Percentiles rank a stretch among this genome's conserved stretches.
Evolutionary conservation across 2,888 invertebrate species (phyloP).

Genomic region (Catocala nupta): DNA sequence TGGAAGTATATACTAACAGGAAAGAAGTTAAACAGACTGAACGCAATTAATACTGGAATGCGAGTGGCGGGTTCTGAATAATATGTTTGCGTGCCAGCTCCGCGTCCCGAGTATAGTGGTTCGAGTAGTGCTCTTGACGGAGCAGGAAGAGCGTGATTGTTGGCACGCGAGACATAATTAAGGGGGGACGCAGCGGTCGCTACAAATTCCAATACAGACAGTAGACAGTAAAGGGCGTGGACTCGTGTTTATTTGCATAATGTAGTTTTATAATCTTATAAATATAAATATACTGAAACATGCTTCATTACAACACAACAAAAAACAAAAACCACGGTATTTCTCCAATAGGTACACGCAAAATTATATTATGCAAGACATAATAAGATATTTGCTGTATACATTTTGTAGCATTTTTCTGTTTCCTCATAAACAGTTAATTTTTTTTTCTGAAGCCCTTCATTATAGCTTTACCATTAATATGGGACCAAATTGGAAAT

Average conservation of each 20-base stretch:
- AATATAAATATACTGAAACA: too few species aligned
- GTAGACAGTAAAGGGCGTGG: background rate
- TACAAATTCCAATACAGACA: background rate
- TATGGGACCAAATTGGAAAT: too few species aligned
- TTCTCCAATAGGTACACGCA: too few species aligned
- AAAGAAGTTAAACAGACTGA: background rate
- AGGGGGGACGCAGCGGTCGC: constrained; percentile 2
- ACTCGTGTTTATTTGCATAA: background rate
- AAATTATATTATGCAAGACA: too few species aligned
- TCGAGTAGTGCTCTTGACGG: constrained; percentile 20
- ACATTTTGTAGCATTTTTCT: too few species aligned
- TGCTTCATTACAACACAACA: too few species aligned
- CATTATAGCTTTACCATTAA: too few species aligned
- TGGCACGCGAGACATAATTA: constrained; percentile 34
- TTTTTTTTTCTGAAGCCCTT: too few species aligned
- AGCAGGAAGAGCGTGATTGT: constrained; percentile 26
- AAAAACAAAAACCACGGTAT: too few species aligned
- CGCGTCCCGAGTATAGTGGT: constrained; percentile 12
- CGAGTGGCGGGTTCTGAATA: constrained; percentile 17
- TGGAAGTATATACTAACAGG: background rate
- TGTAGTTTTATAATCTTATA: too few species aligned
- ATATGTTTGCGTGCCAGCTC: constrained; percentile 22
- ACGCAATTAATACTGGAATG: constrained; percentile 5
- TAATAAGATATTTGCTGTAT: too few species aligned
- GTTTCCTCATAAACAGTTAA: too few species aligned